Evolutionary conservation across 2,113 vertebrate species (phyloP).

Genomic region (Bubo scandiacus): DNA sequence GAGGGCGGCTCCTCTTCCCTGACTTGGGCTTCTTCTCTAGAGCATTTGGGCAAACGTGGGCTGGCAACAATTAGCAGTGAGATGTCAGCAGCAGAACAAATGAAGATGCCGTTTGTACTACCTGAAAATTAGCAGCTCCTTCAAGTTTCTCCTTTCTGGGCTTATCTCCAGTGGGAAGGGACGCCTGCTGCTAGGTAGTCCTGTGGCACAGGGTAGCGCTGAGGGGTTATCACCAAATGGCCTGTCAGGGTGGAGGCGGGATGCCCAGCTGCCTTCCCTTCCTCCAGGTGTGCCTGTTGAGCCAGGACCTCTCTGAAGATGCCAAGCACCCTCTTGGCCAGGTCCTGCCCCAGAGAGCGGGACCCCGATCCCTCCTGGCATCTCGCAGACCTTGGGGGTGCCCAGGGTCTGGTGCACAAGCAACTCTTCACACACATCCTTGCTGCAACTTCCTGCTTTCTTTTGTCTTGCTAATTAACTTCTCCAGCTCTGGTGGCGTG

Average conservation of each 20-base stretch:
- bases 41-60: not conserved
- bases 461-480: conserved; percentile 38
- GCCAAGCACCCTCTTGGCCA: too few species aligned
- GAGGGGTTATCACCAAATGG: not conserved
- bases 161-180: not conserved
- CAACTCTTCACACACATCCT: not conserved
- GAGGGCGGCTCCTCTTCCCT: not conserved
- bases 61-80: not conserved
- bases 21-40: not conserved
- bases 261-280: not conserved
- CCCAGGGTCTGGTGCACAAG: fast-evolving
- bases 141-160: not conserved
- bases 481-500: not conserved
- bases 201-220: not conserved
- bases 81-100: not conserved
- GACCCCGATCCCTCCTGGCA: fast-evolving
- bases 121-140: not conserved
- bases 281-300: not conserved
- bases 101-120: not conserved
- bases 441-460: not conserved
- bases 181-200: fast-evolving
- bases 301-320: not conserved
- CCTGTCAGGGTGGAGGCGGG: not conserved
- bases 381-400: fast-evolving
- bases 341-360: not conserved